Evolutionary conservation across 2,888 invertebrate genomes (phyloP).

Genomic region (Diarsia brunnea): DNA sequence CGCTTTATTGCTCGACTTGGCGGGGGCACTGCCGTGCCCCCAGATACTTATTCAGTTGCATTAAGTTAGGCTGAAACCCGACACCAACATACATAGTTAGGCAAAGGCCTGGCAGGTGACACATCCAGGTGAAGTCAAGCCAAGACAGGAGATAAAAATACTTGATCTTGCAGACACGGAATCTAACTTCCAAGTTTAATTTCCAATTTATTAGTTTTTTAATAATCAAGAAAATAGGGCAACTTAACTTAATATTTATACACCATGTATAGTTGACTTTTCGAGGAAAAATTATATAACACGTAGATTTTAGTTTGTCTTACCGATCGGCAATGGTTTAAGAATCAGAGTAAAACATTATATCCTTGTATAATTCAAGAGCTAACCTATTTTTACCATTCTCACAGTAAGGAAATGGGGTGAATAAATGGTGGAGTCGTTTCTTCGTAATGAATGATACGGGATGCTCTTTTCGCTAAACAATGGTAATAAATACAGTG

Average conservation of each 20-base stretch:
- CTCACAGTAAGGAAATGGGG: slow-evolving; percentile 51
- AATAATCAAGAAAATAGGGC: not conserved
- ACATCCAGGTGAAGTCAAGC: not conserved
- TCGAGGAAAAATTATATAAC: not conserved
- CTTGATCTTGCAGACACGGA: not conserved
- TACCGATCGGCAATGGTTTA: not conserved
- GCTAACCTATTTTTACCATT: slow-evolving; percentile 60
- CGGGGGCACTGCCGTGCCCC: no score
- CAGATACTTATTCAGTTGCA: not conserved
- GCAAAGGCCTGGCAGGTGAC: not conserved
- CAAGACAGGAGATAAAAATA: not conserved
- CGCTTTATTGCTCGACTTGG: no score
- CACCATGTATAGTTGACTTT: not conserved
- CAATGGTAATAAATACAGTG: slow-evolving; percentile 90
- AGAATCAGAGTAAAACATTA: not conserved
- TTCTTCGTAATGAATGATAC: slow-evolving; percentile 86
- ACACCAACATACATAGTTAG: not conserved
- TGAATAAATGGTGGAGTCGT: slow-evolving; percentile 74
- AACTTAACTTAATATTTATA: not conserved
- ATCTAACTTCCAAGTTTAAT: not conserved
- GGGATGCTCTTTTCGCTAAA: slow-evolving; percentile 88
- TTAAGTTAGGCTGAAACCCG: not conserved
- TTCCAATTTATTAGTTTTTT: not conserved
- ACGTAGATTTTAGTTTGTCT: not conserved
- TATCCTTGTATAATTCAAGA: slow-evolving; percentile 7